Base-by-base conservation (phyloP, 2,113 vertebrate species). In the Eptatretus burgeri region DNA sequence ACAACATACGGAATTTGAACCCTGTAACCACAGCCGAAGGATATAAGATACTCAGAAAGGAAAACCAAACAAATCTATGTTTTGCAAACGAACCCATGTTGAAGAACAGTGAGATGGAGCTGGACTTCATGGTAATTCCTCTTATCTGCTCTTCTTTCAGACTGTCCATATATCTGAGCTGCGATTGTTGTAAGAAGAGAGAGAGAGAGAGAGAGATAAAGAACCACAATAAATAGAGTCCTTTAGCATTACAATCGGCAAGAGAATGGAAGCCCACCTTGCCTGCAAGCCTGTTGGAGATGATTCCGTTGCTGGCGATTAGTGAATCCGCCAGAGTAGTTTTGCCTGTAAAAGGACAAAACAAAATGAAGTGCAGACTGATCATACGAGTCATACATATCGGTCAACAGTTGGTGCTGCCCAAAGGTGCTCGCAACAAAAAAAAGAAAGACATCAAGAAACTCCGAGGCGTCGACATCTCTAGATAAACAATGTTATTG, bases 101-200 rank as follows among this genome's bases (percentile, higher is more conserved):
- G 62, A 77, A 83, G 63, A 85, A 80, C 63, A 96, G 70, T 4
- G 89, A 87, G 71, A 98, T 96, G 19, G 85, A 85, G n/a, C 91
- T 98, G 62, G 88, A 94, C 66, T 96, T 98, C 91, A 98, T 98
- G 2, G 89, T 98, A 73, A 98, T 96, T 56, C 91, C 89, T 69
- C 91, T 70, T 65, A 85, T 50, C 75, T 96, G 91, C 13, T 98
- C 91, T 66, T 98, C 91, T 68, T 93, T 82, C 69, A 87, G 77
- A 69, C 87, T 96, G 75, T 96, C 89, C 65, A 96, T 72, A 60
- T 98, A 98, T 60, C 89, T 75, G 64, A 96, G 69, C 91, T 98
- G 71, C 17, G 66, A 68, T 3, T 3, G 27, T 41, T 41, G 27
- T 41, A 7, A 41, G 7, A 41, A 41, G 27, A 41, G 27, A 41